Conservation (phyloP, 2,113 vertebrate genomes). For the Crotalus viridis region DNA sequence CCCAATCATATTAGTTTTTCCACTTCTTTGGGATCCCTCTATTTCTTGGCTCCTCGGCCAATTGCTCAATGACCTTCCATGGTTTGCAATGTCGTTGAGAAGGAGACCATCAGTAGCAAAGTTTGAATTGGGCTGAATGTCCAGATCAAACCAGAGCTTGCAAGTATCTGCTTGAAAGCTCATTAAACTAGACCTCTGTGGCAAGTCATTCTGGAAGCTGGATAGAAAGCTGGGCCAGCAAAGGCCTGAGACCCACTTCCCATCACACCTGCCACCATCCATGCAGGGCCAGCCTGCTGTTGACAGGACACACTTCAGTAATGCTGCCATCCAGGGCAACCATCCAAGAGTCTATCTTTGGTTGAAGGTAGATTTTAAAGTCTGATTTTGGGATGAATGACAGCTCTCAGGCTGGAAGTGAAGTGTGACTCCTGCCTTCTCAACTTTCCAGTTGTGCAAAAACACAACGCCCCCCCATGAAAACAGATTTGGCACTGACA, state of each 20-base stretch:
- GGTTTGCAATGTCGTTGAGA: background rate
- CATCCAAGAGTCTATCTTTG: slow-evolving; percentile 54
- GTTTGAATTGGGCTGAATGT: background rate
- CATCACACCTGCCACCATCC: too few species aligned
- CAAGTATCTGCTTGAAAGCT: background rate
- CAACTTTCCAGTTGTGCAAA: slow-evolving; percentile 31
- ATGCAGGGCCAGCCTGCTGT: rapidly evolving
- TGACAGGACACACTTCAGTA: background rate
- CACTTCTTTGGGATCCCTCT: background rate
- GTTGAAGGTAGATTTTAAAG: slow-evolving; percentile 22
- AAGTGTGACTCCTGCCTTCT: slow-evolving; percentile 42
- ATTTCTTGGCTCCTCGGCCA: background rate
- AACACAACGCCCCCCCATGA: background rate
- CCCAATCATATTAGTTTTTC: background rate
- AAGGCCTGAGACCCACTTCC: background rate
- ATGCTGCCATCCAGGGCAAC: slow-evolving; percentile 33
- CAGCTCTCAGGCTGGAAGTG: slow-evolving; percentile 53
- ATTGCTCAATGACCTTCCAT: background rate
- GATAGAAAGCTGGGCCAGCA: background rate
- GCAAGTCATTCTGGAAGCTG: background rate
- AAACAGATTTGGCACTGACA: slow-evolving; percentile 33
- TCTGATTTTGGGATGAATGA: slow-evolving; percentile 49
- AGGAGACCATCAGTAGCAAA: background rate
- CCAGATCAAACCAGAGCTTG: background rate
- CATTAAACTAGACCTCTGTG: background rate